A percentile compares a stretch with the other conserved stretches of the same genome.
phyloP scores from a whole-genome alignment of 2,113 vertebrate genomes.

The Sinosuthora webbiana region DNA sequence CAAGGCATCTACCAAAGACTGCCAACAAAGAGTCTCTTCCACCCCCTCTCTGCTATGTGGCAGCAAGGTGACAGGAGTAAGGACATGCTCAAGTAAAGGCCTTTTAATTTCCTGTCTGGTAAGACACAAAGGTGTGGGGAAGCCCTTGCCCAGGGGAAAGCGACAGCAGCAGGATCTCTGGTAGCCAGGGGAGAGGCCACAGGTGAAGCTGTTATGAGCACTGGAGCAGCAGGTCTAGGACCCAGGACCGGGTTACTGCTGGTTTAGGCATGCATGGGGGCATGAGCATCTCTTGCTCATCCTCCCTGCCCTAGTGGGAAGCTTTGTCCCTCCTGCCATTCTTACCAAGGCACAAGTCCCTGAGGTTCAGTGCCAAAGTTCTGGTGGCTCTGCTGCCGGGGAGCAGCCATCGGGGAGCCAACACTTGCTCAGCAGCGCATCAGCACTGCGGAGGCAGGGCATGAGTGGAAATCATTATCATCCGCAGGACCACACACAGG shows the following conservation, averaged over 20 bases:
- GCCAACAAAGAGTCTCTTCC: neutral
- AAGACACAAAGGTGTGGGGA: neutral
- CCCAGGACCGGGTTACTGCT: accelerated
- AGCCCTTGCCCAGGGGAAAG: neutral
- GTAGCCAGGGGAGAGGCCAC: neutral
- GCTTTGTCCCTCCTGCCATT: neutral
- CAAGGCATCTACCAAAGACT: neutral
- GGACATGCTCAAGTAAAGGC: neutral
- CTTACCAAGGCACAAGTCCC: neutral
- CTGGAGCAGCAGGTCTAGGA: neutral
- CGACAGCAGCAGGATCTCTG: neutral
- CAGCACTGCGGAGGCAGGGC: neutral
- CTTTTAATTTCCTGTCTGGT: neutral
- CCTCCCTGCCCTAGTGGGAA: neutral
- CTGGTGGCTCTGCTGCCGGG: neutral
- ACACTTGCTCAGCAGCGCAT: neutral
- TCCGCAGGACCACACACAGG: constrained; percentile 42
- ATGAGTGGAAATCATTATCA: constrained; percentile 57
- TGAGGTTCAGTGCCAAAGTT: neutral
- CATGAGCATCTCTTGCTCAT: neutral
- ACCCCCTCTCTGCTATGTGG: neutral
- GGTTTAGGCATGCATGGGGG: accelerated
- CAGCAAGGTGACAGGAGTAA: neutral
- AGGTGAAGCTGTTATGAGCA: accelerated
- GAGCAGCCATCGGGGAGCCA: neutral